A percentile compares a stretch with the other conserved stretches of the same genome.
phyloP scores from a whole-genome alignment of 2,888 invertebrate genomes.

The Monoplex corrugatus region DNA sequence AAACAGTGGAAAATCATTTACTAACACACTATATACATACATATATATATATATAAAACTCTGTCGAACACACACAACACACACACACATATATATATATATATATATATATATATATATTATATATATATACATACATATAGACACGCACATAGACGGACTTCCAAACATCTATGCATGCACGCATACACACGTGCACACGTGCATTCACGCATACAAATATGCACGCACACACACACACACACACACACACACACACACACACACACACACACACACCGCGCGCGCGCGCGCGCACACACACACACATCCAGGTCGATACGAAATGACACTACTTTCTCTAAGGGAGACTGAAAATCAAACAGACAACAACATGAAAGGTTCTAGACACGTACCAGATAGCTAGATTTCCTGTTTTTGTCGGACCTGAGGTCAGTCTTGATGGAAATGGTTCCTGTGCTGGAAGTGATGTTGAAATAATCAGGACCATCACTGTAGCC shows the following conservation, averaged over 20 bases:
- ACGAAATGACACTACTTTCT: too few species aligned
- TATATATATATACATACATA: background rate
- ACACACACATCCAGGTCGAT: too few species aligned
- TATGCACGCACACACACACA: background rate
- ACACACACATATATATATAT: background rate
- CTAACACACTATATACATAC: too few species aligned
- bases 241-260: background rate
- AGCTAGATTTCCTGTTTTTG: constrained; percentile 63
- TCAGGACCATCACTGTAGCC: constrained; percentile 73
- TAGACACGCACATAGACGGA: background rate
- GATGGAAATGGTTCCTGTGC: constrained; percentile 62
- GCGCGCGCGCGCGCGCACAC: too few species aligned
- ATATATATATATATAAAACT: too few species aligned
- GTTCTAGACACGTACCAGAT: constrained; percentile 66
- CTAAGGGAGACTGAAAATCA: too few species aligned
- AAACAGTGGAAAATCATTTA: too few species aligned
- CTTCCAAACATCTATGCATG: background rate
- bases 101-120: background rate
- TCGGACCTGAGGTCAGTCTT: constrained; percentile 67
- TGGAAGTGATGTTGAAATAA: constrained; percentile 67
- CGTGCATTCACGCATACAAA: background rate
- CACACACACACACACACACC: background rate
- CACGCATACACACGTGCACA: constrained; percentile 10
- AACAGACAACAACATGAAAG: too few species aligned
- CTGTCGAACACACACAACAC: background rate